A percentile compares a stretch with the other conserved stretches of the same genome.
These are phyloP conservation scores for Magallana gigas DNA, from an alignment of 1,140 invertebrate species.

Conservation along the genomic window DNA sequence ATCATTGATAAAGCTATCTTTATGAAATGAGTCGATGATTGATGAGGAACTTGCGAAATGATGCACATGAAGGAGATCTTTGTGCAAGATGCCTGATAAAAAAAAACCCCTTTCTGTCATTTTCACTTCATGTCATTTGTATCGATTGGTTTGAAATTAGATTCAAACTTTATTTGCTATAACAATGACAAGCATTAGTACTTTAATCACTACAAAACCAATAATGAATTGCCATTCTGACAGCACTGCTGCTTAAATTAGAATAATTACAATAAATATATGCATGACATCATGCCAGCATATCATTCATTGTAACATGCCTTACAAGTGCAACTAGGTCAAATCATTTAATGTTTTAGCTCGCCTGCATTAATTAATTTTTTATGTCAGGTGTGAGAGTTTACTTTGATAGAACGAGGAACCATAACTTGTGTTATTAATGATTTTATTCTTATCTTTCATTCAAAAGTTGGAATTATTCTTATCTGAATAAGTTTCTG, in stretches of 20 bases:
- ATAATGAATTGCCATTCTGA: not conserved
- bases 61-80: not conserved
- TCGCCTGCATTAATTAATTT: too few relatives aligned
- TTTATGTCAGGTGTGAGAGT: too few relatives aligned
- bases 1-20: conserved; percentile 1
- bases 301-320: not conserved
- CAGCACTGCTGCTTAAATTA: conserved; percentile 20
- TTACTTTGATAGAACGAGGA: too few relatives aligned
- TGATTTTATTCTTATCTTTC: too few relatives aligned
- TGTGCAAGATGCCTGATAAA: not conserved
- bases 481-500: too few relatives aligned
- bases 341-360: too few relatives aligned
- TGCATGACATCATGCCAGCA: not conserved
- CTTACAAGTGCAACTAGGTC: not conserved
- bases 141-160: not conserved
- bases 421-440: too few relatives aligned
- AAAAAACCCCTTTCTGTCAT: not conserved
- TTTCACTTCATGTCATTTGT: not conserved
- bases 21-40: not conserved
- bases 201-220: not conserved
- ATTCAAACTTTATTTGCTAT: not conserved
- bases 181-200: not conserved
- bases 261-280: not conserved
- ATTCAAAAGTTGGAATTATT: too few relatives aligned
- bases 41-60: not conserved